Evolutionary conservation across 2,888 invertebrate species (phyloP).

Genomic region (Melipona beecheii): DNA sequence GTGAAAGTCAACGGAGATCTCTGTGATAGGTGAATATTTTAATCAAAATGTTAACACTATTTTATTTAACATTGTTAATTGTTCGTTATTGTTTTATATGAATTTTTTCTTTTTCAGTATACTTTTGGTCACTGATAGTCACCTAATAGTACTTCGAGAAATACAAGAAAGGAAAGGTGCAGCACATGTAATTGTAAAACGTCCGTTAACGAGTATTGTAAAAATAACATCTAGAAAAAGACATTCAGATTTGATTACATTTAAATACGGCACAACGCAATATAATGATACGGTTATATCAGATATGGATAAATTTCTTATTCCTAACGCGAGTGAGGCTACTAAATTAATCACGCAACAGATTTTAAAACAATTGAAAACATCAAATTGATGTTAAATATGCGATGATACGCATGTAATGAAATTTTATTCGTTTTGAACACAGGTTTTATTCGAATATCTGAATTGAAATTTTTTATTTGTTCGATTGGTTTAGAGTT

Average conservation of each 20-base stretch:
- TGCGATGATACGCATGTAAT: conserved; percentile 34
- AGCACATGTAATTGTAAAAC: conserved; percentile 93
- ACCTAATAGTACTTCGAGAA: conserved; percentile 94
- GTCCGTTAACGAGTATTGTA: conserved; percentile 95
- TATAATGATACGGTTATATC: conserved; percentile 91
- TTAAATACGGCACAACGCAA: conserved; percentile 96
- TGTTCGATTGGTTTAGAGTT: conserved; percentile 17
- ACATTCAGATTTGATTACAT: conserved; percentile 98
- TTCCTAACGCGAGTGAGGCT: conserved; percentile 95
- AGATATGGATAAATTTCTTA: conserved; percentile 96
- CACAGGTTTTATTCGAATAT: conserved; percentile 18
- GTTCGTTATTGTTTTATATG: neutral
- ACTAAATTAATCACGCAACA: conserved; percentile 96
- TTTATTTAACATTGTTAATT: conserved; percentile 15
- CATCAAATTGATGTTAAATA: conserved; percentile 72
- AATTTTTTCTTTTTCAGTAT: conserved; percentile 86
- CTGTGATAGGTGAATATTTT: conserved; percentile 87
- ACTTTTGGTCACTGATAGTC: conserved; percentile 93
- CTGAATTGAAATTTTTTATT: conserved; percentile 35
- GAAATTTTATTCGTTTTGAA: conserved; percentile 29
- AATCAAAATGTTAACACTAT: neutral
- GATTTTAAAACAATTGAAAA: conserved; percentile 88
- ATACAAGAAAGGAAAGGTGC: conserved; percentile 90
- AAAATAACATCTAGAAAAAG: conserved; percentile 98
- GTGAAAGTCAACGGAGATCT: conserved; percentile 95